Base-by-base conservation (phyloP, 1,140 invertebrate species). In the Lethocerus indicus region DNA sequence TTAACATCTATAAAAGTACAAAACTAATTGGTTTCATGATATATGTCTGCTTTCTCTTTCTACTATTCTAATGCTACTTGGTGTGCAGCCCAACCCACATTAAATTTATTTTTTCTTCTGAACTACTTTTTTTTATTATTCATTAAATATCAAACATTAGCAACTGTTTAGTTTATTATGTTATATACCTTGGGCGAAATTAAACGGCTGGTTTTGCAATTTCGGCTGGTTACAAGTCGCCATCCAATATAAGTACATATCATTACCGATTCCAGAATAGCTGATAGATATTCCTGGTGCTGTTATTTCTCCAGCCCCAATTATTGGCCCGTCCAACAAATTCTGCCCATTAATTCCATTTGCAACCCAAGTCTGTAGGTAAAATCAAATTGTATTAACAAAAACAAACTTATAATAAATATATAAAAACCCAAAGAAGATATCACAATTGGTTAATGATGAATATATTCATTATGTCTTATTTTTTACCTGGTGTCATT, bases 181-280 rank as follows among this genome's bases (percentile, higher is more conserved):
- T 7, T 49, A 41, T 39, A 49, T 57, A 69, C 67, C 64, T 64
- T 67, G 63, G 26, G 66, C 53, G 58, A 70, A 69, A 20, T 52
- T 57, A 53, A 63, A 69, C 47, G 62, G 51, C 26, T 62, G 60
- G 14, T 62, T 61, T 50, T 64, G 59, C 16, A 66, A 69, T 50
- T 66, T 57, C 39, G 66, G 64, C 35, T 68, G 58, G 29, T 28
- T 32, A 61, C 82, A 87, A 54, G 82, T 74, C 0, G 76, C 71
- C 0, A 73, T 72, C 83, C 82, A 86, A 58, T 80, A 79, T 1
- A 86, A 57, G 59, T 82, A 85, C 58, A 81, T 69, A 63, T 86
- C 82, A 61, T 80, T 78, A 2, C 80, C 81, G 51, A 60, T 61
- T 46, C 72, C 70, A 61, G 76, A 71, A 36, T 79, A 68, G 20